Base-by-base conservation (phyloP, 2,888 invertebrate genomes). In the Pediacus dermestoides region DNA sequence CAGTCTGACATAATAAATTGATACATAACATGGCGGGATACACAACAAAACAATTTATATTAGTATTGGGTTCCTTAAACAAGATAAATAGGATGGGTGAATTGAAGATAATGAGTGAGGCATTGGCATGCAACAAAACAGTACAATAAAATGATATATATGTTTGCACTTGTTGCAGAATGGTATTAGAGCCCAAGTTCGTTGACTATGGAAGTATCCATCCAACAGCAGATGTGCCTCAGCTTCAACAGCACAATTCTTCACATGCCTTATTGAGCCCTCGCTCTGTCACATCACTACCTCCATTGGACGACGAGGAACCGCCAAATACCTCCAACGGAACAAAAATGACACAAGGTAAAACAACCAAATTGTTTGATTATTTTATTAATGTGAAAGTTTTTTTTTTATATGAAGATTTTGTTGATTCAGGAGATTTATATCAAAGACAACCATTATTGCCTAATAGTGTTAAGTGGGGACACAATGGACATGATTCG, bases 171-270 rank as follows among this genome's bases (percentile, higher is more conserved):
- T n/a, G n/a, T 68, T 66, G 2, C 69, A 78, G 78, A 73, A 78
- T 78, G 78, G 77, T 78, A 70, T 74, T 78, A 70, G 78, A 78
- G 68, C 75, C 76, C 57, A 78, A 78, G 66, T 74, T 73, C 56
- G 73, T 74, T 59, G 77, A 78, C 68, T 78, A 78, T 75, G 78
- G 78, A 64, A 78, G 76, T 64, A 77, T 78, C 62, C 74, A 74
- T 64, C 67, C 73, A 57, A 61, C 55, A 48, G 57, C 60, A 50
- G 67, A 66, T 48, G 59, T 61, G 51, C 60, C 62, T 52, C 58
- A 56, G 44, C 45, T 58, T 40, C 59, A 58, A 35, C 62, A 61
- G 48, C 61, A 61, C 51, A 60, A 63, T 42, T 51, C 59, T n/a
- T 48, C 57, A 37, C 61, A 64, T 55, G 59, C 61, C 43, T 55